Evolutionary conservation across 2,113 vertebrate genomes (phyloP).

Genomic region (Apistogramma diplotaenia): DNA sequence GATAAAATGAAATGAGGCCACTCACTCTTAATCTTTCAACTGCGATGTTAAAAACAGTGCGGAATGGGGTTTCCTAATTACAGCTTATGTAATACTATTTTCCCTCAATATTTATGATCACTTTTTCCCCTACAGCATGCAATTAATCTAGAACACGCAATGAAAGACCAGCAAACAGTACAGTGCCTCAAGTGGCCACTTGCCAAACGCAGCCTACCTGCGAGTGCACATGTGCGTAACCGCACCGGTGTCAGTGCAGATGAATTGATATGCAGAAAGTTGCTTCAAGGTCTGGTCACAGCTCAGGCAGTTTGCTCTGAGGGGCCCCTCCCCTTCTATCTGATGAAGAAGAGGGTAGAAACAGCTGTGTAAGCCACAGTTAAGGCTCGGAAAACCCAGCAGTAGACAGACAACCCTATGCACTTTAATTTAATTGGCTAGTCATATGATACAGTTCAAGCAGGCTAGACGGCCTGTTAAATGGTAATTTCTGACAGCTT

Average conservation of each 20-base stretch:
- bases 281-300: constrained; percentile 2
- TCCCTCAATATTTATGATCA: constrained; percentile 6
- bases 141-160: constrained; percentile 29
- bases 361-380: constrained; percentile 66
- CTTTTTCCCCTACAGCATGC: not conserved
- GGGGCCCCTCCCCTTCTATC: constrained; percentile 44
- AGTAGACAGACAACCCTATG: constrained; percentile 37
- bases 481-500: constrained; percentile 54
- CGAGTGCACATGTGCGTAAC: not conserved
- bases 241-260: constrained; percentile 1
- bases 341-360: constrained; percentile 58
- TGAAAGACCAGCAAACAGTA: constrained; percentile 11
- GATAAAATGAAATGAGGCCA: constrained; percentile 7
- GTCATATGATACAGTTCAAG: constrained; percentile 55
- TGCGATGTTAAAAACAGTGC: constrained; percentile 28
- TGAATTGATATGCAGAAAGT: constrained; percentile 23
- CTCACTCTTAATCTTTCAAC: constrained; percentile 30
- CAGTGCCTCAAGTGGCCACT: not conserved
- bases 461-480: constrained; percentile 47
- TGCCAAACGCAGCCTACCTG: constrained; percentile 15
- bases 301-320: not conserved
- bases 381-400: constrained; percentile 51
- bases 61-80: constrained; percentile 35
- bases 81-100: constrained; percentile 9
- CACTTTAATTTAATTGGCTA: constrained; percentile 59